A percentile compares a stretch with the other conserved stretches of the same genome.
phyloP scores from a whole-genome alignment of 2,888 invertebrate genomes.

The Meteorus cinctellus region DNA sequence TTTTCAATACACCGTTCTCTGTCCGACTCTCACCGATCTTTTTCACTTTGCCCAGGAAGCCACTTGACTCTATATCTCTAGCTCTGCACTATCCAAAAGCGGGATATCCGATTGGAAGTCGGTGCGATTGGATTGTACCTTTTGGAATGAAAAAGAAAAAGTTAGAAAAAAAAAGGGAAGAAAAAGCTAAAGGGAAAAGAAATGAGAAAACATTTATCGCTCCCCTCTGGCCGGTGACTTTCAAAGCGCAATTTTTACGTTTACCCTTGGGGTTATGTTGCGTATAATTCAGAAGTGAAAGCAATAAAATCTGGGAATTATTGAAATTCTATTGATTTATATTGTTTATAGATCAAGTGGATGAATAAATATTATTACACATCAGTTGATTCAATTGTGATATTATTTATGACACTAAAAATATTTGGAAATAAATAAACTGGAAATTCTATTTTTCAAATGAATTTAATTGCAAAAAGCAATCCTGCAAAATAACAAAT shows the following conservation, averaged over 20 bases:
- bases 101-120: slow-evolving; percentile 49
- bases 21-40: neutral
- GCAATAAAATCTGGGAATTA: neutral
- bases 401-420: neutral
- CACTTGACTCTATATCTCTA: slow-evolving; percentile 2
- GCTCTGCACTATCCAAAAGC: neutral
- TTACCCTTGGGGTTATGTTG: neutral
- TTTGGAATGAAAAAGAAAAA: neutral
- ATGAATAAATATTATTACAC: too few species aligned
- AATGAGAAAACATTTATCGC: neutral
- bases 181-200: neutral
- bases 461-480: too few species aligned
- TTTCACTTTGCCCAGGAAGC: neutral
- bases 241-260: neutral
- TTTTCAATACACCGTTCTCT: slow-evolving; percentile 9
- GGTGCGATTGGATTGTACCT: slow-evolving; percentile 46
- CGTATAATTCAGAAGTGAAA: neutral
- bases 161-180: neutral
- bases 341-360: too few species aligned
- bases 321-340: neutral
- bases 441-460: too few species aligned
- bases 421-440: too few species aligned
- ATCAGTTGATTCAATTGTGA: neutral
- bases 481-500: too few species aligned
- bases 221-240: neutral